A percentile compares a stretch with the other conserved stretches of the same genome.
Conservation (phyloP, 2,888 invertebrate species). For the Noctua pronuba region DNA sequence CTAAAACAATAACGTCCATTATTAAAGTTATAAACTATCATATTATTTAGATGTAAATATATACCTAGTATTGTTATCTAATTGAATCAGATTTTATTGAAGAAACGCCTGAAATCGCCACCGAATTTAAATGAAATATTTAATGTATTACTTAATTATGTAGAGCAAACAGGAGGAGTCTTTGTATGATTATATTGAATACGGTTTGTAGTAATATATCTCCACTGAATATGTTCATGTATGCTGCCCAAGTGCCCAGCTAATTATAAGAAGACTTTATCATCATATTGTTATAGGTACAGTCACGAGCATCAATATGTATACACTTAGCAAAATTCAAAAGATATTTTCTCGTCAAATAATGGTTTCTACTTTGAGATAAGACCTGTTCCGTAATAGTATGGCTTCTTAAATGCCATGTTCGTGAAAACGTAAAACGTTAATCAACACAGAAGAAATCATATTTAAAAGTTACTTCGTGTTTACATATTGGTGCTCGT, state of each 20-base stretch:
- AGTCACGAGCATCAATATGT: too few relatives aligned
- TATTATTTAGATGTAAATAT: slow-evolving; percentile 60
- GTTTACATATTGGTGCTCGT: too few relatives aligned
- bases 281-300: slow-evolving; percentile 39
- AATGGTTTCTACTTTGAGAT: too few relatives aligned
- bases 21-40: slow-evolving; percentile 52
- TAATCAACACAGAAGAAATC: too few relatives aligned
- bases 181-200: slow-evolving; percentile 20
- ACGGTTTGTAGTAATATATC: slow-evolving; percentile 38
- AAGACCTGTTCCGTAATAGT: too few relatives aligned
- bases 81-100: slow-evolving; percentile 66
- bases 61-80: slow-evolving; percentile 60
- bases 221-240: slow-evolving; percentile 21
- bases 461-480: too few relatives aligned
- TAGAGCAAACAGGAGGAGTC: slow-evolving; percentile 17
- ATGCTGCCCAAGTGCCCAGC: slow-evolving; percentile 34
- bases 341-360: too few relatives aligned
- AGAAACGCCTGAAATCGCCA: slow-evolving; percentile 59
- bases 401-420: too few relatives aligned
- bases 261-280: slow-evolving; percentile 32
- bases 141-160: slow-evolving; percentile 18
- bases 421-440: too few relatives aligned
- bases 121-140: slow-evolving; percentile 59
- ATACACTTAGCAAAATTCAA: too few relatives aligned
- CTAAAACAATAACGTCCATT: slow-evolving; percentile 64